Conservation (phyloP, 2,888 invertebrate genomes). For the Drosophila pegasa region DNA sequence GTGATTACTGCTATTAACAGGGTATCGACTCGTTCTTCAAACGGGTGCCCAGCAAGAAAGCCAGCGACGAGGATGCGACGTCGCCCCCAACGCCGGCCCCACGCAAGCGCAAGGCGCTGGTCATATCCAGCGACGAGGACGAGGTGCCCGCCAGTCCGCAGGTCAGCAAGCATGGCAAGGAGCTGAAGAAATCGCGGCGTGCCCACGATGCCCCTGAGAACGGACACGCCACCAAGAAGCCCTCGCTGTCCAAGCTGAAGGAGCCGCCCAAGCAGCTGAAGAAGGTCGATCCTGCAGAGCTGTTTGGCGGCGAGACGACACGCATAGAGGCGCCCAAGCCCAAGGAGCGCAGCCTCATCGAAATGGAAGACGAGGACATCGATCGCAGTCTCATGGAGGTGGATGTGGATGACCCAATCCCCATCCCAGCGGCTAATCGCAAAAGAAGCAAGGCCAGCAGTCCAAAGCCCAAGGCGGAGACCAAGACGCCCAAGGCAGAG, state of each 20-base stretch:
- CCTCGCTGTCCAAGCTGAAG: conserved; percentile 71
- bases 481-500: not conserved
- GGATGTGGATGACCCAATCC: conserved; percentile 68
- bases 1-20: conserved; percentile 36
- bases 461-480: conserved; percentile 21
- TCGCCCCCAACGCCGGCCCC: conserved; percentile 43
- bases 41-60: conserved; percentile 48
- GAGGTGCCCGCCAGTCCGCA: conserved; percentile 86
- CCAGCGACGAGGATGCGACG: conserved; percentile 54
- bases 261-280: conserved; percentile 71
- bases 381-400: conserved; percentile 82
- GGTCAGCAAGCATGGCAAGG: conserved; percentile 76
- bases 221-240: conserved; percentile 55
- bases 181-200: conserved; percentile 85
- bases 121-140: conserved; percentile 87
- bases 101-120: conserved; percentile 82
- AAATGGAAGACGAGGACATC: conserved; percentile 87
- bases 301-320: conserved; percentile 88
- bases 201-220: conserved; percentile 11
- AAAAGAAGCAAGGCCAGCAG: conserved; percentile 33
- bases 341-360: conserved; percentile 77
- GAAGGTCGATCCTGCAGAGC: conserved; percentile 85
- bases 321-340: conserved; percentile 85
- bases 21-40: conserved; percentile 76
- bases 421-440: conserved; percentile 23